These are phyloP conservation scores for Aix galericulata DNA, from an alignment of 2,113 vertebrate genomes.

Conservation along the genomic window DNA sequence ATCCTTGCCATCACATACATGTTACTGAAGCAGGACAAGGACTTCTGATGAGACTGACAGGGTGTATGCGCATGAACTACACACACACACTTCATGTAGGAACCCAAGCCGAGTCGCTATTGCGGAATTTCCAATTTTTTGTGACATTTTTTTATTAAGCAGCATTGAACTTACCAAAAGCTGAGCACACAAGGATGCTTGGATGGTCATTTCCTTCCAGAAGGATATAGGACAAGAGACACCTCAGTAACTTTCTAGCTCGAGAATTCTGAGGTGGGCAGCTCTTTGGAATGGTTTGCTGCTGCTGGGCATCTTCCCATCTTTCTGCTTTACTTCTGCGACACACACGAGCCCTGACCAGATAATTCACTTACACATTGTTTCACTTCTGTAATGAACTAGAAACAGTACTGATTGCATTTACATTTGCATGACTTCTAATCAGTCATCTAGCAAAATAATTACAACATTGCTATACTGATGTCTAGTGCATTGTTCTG, in stretches of 20 bases:
- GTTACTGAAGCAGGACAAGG: neutral
- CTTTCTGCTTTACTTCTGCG: neutral
- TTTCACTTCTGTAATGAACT: neutral
- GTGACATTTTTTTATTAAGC: neutral
- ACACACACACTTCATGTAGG: neutral
- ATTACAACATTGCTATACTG: neutral
- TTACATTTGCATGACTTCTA: neutral
- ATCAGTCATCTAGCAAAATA: constrained; percentile 29
- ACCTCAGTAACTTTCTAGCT: neutral
- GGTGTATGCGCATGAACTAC: neutral
- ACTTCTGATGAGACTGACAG: neutral
- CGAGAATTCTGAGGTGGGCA: neutral
- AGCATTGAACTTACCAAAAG: neutral
- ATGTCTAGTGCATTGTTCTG: constrained; percentile 10
- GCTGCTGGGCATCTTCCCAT: neutral
- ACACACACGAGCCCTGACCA: neutral
- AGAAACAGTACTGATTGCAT: neutral
- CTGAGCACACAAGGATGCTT: neutral
- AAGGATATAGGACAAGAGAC: neutral
- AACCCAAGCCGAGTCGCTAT: neutral
- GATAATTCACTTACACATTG: neutral
- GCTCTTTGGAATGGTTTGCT: neutral
- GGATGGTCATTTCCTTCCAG: neutral
- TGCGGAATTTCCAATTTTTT: neutral
- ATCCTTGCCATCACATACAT: neutral